phyloP scores from a whole-genome alignment of 2,888 invertebrate species.

The Byasa hedistus region DNA sequence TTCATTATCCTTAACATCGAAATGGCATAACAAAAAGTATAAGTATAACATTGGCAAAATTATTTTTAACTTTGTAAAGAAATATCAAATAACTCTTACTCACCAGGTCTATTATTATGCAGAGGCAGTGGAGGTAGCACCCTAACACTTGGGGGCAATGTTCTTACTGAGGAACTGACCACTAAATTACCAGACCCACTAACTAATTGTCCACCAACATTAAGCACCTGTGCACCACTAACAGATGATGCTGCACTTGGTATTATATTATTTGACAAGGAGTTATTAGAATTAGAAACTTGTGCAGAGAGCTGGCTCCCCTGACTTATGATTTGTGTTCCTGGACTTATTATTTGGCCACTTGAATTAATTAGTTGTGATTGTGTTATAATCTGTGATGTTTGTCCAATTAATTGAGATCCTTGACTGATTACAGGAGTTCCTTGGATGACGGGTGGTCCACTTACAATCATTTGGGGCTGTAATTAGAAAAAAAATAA shows the following conservation, averaged over 20 bases:
- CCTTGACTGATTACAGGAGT: constrained; percentile 71
- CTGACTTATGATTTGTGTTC: constrained; percentile 74
- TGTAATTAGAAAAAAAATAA: constrained; percentile 42
- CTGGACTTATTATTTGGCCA: constrained; percentile 63
- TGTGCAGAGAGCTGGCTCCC: constrained; percentile 67
- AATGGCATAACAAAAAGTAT: too few relatives aligned
- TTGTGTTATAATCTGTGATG: constrained; percentile 65
- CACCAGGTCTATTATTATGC: constrained; percentile 69
- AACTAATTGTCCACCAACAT: constrained; percentile 62
- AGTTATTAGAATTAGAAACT: constrained; percentile 53
- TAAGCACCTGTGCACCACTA: constrained; percentile 61
- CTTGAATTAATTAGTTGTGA: constrained; percentile 62
- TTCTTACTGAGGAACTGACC: constrained; percentile 66
- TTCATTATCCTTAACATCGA: too few relatives aligned
- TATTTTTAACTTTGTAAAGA: background rate
- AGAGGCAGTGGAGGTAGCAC: constrained; percentile 68
- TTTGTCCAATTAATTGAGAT: constrained; percentile 64
- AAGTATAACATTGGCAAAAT: too few relatives aligned
- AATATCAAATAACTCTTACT: constrained; percentile 19
- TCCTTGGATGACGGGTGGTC: constrained; percentile 67
- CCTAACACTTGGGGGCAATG: constrained; percentile 66
- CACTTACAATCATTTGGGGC: constrained; percentile 72
- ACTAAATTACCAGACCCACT: constrained; percentile 61
- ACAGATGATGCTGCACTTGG: constrained; percentile 53
- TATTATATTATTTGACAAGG: constrained; percentile 48